Conservation (phyloP, 2,888 invertebrate species). For the Clusia tigrina region DNA sequence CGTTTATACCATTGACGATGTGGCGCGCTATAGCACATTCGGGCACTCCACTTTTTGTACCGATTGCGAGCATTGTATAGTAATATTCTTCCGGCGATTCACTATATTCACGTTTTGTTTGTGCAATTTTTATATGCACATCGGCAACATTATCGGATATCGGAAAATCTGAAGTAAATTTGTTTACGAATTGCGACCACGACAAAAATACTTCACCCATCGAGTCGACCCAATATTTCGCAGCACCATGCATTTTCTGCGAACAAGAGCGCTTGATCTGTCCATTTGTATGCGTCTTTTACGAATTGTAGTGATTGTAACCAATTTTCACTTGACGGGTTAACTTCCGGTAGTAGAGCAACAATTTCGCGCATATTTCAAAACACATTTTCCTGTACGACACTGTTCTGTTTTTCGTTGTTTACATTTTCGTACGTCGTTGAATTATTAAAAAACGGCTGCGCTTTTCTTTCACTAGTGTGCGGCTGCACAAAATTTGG, state of each 20-base stretch:
- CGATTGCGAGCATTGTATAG: constrained; percentile 25
- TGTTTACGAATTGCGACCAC: constrained; percentile 21
- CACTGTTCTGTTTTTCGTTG: too few species aligned
- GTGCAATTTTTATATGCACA: constrained; percentile 26
- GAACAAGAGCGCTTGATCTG: constrained; percentile 14
- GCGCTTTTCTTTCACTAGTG: too few species aligned
- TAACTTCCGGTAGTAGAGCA: constrained; percentile 18
- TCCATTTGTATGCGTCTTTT: constrained; percentile 21
- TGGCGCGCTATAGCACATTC: constrained; percentile 21
- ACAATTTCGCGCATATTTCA: constrained; percentile 2
- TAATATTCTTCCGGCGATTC: constrained; percentile 26
- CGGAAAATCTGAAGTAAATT: constrained; percentile 22
- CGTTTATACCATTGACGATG: constrained; percentile 26
- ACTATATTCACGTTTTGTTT: constrained; percentile 20
- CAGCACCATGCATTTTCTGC: constrained; percentile 19
- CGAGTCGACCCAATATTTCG: constrained; percentile 29
- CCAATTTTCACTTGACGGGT: constrained; percentile 12
- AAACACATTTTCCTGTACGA: too few species aligned
- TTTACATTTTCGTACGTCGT: too few species aligned
- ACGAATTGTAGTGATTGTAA: constrained; percentile 17
- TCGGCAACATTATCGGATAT: constrained; percentile 25
- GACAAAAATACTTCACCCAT: not conserved
- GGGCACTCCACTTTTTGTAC: constrained; percentile 16
- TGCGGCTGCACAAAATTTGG: too few species aligned
- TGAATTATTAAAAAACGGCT: too few species aligned